Base-by-base conservation (phyloP, 2,113 vertebrate species). In the Mus spicilegus region DNA sequence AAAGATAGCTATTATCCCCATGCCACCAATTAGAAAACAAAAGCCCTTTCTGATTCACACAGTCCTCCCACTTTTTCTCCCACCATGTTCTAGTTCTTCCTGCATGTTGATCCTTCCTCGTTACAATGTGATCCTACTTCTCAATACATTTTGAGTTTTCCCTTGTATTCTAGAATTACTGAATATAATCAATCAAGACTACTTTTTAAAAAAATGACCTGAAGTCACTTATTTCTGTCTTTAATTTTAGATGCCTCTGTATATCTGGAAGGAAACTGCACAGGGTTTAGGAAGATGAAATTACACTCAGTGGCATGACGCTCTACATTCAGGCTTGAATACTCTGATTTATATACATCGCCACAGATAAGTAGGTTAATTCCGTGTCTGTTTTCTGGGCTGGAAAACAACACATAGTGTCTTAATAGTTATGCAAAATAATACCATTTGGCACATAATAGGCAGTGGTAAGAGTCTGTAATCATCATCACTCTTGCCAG, bases 371-470 rank as follows among this genome's bases (percentile, higher is more conserved):
- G 36, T 16, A 63, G 70, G 39, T 75, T 93, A 61, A 95, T 46
- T 89, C 58, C 77, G 63, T 88, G 11, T 56, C 42, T 93, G 30
- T 76, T 49, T 93, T 81, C 46, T 67, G 72, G 9, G 30, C 10
- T 96, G 19, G 51, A 90, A 96, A 87, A 96, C 72, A 54, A 72
- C 24, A 75, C 54, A 28, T 69, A 33, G 20, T 91, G 20, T 78
- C 85, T 94, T 87, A 81, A 77, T 36, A 11, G 17, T 87, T 89
- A 54, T 19, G 46, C 65, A n/a, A 70, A 87, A 69, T 54, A 70
- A 70, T 20, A 70, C 46, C 46, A 36, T 51, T 65, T 54, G 46
- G 85, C 65, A 70, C 12, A 51, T 87, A 36, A n/a, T 36, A 54
- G 85, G 19, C 33, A 14, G 36, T 26, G 3, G 33, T 70, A n/a